Percentiles rank a stretch among this genome's conserved stretches.
Evolutionary conservation across 2,113 vertebrate genomes (phyloP).

Genomic region (Penelope pileata): DNA sequence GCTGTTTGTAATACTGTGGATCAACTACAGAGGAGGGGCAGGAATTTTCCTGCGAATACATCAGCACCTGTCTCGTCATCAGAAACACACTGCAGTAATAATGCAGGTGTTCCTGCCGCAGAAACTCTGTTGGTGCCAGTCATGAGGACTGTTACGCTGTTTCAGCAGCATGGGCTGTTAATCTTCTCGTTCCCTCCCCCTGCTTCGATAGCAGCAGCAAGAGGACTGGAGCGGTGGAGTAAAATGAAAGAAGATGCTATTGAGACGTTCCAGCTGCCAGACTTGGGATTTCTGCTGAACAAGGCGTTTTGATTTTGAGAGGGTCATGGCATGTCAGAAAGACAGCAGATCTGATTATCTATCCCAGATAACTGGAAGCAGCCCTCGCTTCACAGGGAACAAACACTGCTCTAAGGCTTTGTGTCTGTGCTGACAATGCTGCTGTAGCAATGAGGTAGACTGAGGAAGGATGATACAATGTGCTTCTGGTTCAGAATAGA

Average conservation of each 20-base stretch:
- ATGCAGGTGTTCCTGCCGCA: slow-evolving; percentile 61
- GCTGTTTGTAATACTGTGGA: background rate
- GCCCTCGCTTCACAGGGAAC: background rate
- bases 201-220: background rate
- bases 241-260: background rate
- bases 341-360: background rate
- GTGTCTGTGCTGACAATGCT: background rate
- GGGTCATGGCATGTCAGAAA: background rate
- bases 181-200: background rate
- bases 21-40: background rate
- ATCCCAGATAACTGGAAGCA: background rate
- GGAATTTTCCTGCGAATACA: background rate
- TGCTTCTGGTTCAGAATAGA: background rate
- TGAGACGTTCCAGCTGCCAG: background rate
- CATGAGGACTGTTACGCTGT: background rate
- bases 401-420: background rate
- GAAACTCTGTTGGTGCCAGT: background rate
- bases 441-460: background rate
- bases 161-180: background rate
- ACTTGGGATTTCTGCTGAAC: background rate
- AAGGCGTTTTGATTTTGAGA: background rate
- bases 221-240: background rate
- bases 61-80: slow-evolving; percentile 31
- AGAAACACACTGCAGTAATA: slow-evolving; percentile 38
- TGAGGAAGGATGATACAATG: background rate